Evolutionary conservation across 2,888 invertebrate species (phyloP).

Genomic region (Harpalus rubripes): DNA sequence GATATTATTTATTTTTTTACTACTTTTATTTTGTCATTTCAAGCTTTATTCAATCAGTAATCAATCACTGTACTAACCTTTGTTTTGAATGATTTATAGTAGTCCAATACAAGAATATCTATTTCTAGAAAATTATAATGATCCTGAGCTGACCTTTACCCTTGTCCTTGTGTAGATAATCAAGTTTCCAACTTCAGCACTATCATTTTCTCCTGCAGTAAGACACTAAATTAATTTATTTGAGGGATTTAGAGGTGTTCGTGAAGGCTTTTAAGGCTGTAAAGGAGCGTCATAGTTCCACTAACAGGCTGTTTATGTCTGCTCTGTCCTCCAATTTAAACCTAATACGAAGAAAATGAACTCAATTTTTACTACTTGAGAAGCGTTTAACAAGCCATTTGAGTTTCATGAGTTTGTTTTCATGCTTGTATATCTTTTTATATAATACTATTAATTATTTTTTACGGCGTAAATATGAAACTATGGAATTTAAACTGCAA

Average conservation of each 20-base stretch:
- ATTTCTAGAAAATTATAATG: background rate
- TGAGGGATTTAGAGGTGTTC: background rate
- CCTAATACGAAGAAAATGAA: background rate
- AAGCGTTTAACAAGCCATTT: too few species aligned
- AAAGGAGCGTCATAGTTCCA: background rate
- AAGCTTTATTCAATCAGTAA: too few species aligned
- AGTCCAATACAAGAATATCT: too few species aligned
- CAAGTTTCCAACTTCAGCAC: background rate
- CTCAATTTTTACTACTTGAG: background rate
- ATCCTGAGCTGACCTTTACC: background rate
- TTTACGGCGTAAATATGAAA: too few species aligned
- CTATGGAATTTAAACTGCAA: too few species aligned
- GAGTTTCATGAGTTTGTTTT: too few species aligned
- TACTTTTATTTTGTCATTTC: too few species aligned
- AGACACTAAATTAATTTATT: background rate
- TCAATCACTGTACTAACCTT: too few species aligned
- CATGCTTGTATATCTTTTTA: too few species aligned
- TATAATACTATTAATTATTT: too few species aligned
- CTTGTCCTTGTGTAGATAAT: background rate
- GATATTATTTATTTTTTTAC: too few species aligned
- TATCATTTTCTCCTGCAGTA: background rate
- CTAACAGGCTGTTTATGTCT: background rate
- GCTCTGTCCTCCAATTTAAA: background rate
- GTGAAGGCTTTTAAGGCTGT: background rate
- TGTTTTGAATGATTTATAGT: too few species aligned